Evolutionary conservation across 2,888 invertebrate species (phyloP).

Genomic region (Noctua janthe): DNA sequence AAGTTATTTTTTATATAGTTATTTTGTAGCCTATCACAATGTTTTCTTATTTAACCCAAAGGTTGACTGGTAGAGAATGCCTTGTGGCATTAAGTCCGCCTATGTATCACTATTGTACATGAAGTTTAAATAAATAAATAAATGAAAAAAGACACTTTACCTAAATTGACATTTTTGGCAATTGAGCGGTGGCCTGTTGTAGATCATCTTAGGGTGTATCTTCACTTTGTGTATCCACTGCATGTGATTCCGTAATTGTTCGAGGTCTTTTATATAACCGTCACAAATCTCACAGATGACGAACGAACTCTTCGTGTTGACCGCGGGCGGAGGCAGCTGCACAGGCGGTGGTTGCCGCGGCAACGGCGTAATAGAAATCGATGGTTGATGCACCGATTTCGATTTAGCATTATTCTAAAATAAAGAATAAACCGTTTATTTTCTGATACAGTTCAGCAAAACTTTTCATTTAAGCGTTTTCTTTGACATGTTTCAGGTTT

Average conservation of each 20-base stretch:
- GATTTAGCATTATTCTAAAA: conserved; percentile 75
- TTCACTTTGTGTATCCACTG: conserved; percentile 99
- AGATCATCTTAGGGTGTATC: conserved; percentile 98
- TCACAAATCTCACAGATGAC: conserved; percentile 99
- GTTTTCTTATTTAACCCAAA: too few relatives aligned
- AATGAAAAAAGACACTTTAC: conserved; percentile 51
- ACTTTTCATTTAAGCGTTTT: not conserved
- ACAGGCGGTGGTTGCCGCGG: conserved; percentile 90
- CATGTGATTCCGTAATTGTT: conserved; percentile 98
- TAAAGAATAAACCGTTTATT: not conserved
- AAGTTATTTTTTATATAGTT: too few relatives aligned
- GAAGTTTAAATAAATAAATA: too few relatives aligned
- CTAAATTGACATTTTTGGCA: conserved; percentile 98
- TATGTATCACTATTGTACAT: too few relatives aligned
- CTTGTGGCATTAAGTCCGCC: too few relatives aligned
- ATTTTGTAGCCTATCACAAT: too few relatives aligned
- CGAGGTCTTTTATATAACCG: conserved; percentile 98
- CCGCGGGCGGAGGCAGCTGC: conserved; percentile 76
- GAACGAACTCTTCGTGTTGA: conserved; percentile 93
- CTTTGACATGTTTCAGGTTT: not conserved
- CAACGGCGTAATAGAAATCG: conserved; percentile 97
- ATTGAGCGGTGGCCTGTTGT: conserved; percentile 97
- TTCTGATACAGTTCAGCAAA: not conserved
- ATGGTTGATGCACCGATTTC: conserved; percentile 92
- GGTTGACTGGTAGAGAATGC: too few relatives aligned